Evolutionary conservation across 2,113 vertebrate genomes (phyloP).

Genomic region (Gymnobelideus leadbeateri): DNA sequence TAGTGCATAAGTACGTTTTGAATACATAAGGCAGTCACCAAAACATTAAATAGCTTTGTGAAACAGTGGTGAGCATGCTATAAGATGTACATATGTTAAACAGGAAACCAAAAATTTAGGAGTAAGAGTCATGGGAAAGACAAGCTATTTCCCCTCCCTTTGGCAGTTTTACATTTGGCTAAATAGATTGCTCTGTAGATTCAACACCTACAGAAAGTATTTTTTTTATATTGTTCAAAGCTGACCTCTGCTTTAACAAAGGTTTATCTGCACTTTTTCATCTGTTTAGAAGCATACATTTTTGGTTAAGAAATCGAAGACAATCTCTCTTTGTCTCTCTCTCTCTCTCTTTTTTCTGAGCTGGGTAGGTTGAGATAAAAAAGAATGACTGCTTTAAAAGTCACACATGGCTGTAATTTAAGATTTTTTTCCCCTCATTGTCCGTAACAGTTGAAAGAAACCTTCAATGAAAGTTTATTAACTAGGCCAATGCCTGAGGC

Average conservation of each 20-base stretch:
- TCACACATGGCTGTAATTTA: constrained; percentile 93
- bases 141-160: constrained; percentile 45
- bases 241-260: constrained; percentile 84
- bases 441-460: constrained; percentile 92
- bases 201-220: constrained; percentile 73
- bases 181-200: constrained; percentile 67
- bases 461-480: constrained; percentile 93
- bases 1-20: not conserved
- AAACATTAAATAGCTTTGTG: not conserved
- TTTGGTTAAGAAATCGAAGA: constrained; percentile 88
- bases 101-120: constrained; percentile 67
- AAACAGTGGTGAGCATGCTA: not conserved
- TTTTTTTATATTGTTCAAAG: constrained; percentile 83
- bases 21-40: not conserved
- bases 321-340: constrained; percentile 85
- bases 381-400: constrained; percentile 90
- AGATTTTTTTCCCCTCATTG: constrained; percentile 89
- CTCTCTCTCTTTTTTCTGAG: constrained; percentile 77
- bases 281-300: constrained; percentile 87
- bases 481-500: constrained; percentile 90
- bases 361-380: constrained; percentile 88
- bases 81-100: constrained; percentile 66
- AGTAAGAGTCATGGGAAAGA: constrained; percentile 37
- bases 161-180: constrained; percentile 49
- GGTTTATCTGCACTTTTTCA: constrained; percentile 86